These are phyloP conservation scores for Dromas ardeola DNA, from an alignment of 2,113 vertebrate species.

Conservation along the genomic window DNA sequence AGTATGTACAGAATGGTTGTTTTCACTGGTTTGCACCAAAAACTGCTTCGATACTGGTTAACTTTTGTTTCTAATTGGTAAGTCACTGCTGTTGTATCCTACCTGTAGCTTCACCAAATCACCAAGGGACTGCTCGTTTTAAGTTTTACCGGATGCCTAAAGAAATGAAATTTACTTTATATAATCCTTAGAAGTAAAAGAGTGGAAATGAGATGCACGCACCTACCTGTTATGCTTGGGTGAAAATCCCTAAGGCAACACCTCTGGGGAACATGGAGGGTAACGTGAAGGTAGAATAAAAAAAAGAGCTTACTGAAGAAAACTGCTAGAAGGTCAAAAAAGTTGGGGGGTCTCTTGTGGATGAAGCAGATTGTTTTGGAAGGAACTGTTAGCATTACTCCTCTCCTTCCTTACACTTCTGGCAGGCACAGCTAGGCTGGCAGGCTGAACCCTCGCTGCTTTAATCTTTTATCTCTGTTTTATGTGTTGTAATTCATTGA, in stretches of 20 bases:
- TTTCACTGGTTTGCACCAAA: neutral
- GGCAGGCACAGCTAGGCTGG: neutral
- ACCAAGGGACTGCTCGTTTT: neutral
- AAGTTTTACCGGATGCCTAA: neutral
- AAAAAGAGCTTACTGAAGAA: neutral
- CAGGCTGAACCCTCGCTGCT: neutral
- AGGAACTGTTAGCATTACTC: neutral
- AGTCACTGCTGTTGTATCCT: neutral
- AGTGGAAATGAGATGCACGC: neutral
- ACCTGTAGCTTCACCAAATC: neutral
- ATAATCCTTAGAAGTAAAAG: neutral
- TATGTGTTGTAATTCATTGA: neutral
- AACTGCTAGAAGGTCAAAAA: neutral
- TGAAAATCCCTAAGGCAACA: neutral
- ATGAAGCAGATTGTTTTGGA: neutral
- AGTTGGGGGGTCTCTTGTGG: neutral
- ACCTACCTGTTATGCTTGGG: neutral
- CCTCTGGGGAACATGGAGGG: neutral
- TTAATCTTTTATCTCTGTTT: conserved; percentile 3
- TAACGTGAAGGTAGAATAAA: neutral
- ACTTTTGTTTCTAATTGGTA: neutral
- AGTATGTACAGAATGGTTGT: neutral
- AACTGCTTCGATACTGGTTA: neutral
- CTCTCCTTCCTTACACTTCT: neutral
- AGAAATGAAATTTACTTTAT: neutral